Base-by-base conservation (phyloP, 1,140 invertebrate genomes). In the Scaptomyza pallida region DNA sequence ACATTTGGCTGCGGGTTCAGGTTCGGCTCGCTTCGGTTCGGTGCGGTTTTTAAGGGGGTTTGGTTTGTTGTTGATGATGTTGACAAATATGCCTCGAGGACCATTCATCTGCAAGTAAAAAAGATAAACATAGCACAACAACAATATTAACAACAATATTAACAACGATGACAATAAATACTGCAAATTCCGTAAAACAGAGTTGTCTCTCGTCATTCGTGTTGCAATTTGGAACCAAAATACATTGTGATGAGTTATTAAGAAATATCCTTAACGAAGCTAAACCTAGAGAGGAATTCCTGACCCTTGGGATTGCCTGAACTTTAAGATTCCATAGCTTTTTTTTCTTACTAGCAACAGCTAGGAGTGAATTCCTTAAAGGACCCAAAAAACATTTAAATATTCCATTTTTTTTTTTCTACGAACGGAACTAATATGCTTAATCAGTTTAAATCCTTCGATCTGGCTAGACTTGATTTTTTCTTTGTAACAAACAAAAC, bases 81-180 rank as follows among this genome's bases (percentile, higher is more conserved):
- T 86, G 81, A 86, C 81, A 86, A 86, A 86, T 86, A 85, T 73
- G 81, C 77, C 81, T 79, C 60, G 54, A 75, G 57, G 80, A 72
- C 64, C 81, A 77, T 77, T 75, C 69, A 72, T 55, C 55, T 56
- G 45, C 40, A 75, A 68, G 72, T n/a, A 69, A 68, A 75, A 78
- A 78, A 60, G 55, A 72, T 59, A 72, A 67, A 59, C 47, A 61
- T 30, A 50, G 43, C 19, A 35, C 3, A 4, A 64, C 43, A 56
- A 23, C 26, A 23, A 16, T 40, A 51, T 54, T 33, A 56, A 56
- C 17, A 35, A 16, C 51, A 5, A 56, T 33, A 56, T 13, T 17
- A 23, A 26, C 47, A 47, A 54, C 33, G 44, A 51, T 15, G 21
- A 16, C 51, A 55, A 9, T 33, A 41, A 55, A 19, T 21, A 41